A percentile compares a stretch with the other conserved stretches of the same genome.
phyloP scores from a whole-genome alignment of 2,888 invertebrate species.

The Labia minor region DNA sequence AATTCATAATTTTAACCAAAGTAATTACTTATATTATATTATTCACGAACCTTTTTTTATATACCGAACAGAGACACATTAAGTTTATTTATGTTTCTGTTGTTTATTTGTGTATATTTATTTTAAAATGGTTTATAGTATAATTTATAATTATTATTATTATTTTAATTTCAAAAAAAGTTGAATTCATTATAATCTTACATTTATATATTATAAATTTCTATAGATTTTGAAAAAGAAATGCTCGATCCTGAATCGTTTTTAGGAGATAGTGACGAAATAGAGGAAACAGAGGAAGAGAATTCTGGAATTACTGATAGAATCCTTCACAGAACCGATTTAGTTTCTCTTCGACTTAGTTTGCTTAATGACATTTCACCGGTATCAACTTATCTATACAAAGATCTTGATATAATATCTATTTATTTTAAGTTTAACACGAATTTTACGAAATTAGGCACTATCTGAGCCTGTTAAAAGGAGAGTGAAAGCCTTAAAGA shows the following conservation, averaged over 20 bases:
- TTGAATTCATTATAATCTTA: not conserved
- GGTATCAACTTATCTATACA: slow-evolving; percentile 25
- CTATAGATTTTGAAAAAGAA: not conserved
- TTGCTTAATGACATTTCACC: slow-evolving; percentile 49
- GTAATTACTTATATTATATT: not conserved
- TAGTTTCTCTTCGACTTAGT: slow-evolving; percentile 48
- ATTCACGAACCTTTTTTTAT: not conserved
- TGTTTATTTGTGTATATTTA: not conserved
- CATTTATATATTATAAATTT: not conserved
- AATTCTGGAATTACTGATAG: slow-evolving; percentile 41
- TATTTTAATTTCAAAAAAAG: not conserved
- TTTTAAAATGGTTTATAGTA: not conserved
- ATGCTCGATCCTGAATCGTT: slow-evolving; percentile 41
- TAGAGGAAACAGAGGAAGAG: slow-evolving; percentile 56
- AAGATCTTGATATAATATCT: too few relatives aligned
- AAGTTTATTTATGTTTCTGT: not conserved
- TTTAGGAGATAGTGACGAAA: slow-evolving; percentile 52
- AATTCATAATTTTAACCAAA: not conserved
- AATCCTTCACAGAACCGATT: slow-evolving; percentile 42
- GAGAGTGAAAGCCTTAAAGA: slow-evolving; percentile 73
- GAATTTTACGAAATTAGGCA: slow-evolving; percentile 31
- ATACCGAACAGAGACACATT: not conserved
- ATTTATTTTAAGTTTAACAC: not conserved
- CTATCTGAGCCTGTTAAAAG: slow-evolving; percentile 67
- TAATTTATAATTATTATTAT: not conserved